Evolutionary conservation across 2,888 invertebrate species (phyloP).

Genomic region (Phyllotreta striolata): DNA sequence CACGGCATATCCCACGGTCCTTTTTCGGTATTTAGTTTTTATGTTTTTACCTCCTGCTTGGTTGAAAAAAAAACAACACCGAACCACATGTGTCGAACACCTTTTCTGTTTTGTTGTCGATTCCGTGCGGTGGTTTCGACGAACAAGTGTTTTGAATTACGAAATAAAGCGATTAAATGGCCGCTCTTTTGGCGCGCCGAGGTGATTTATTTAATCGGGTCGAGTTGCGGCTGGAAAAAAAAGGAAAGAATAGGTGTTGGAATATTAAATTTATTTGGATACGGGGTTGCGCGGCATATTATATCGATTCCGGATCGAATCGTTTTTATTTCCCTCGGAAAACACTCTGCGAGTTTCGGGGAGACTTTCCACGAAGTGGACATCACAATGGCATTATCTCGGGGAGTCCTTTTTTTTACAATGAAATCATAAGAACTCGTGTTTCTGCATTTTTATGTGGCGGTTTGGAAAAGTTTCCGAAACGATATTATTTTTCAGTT

Average conservation of each 20-base stretch:
- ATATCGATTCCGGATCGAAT: conserved; percentile 34
- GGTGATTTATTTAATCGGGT: conserved; percentile 10
- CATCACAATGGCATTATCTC: conserved; percentile 55
- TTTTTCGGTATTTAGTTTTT: conserved; percentile 29
- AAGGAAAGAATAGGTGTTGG: background rate
- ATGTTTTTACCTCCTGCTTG: conserved; percentile 40
- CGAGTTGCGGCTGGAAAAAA: background rate
- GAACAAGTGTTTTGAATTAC: conserved; percentile 40
- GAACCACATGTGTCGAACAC: conserved; percentile 41
- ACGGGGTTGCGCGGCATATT: no score
- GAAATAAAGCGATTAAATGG: conserved; percentile 17
- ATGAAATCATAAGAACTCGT: conserved; percentile 46
- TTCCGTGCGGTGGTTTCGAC: conserved; percentile 24
- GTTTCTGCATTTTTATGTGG: conserved; percentile 58
- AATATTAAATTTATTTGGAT: no score
- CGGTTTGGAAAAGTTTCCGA: conserved; percentile 55
- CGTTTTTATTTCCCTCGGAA: conserved; percentile 28
- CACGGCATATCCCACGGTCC: conserved; percentile 22
- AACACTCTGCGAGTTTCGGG: conserved; percentile 41
- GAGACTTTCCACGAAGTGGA: conserved; percentile 48
- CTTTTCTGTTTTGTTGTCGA: conserved; percentile 34
- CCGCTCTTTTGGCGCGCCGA: conserved; percentile 14
- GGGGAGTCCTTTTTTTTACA: conserved; percentile 43
- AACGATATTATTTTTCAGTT: conserved; percentile 57
- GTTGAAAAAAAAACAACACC: conserved; percentile 19